Base-by-base conservation (phyloP, 2,113 vertebrate species). In the Leucopsar rothschildi region DNA sequence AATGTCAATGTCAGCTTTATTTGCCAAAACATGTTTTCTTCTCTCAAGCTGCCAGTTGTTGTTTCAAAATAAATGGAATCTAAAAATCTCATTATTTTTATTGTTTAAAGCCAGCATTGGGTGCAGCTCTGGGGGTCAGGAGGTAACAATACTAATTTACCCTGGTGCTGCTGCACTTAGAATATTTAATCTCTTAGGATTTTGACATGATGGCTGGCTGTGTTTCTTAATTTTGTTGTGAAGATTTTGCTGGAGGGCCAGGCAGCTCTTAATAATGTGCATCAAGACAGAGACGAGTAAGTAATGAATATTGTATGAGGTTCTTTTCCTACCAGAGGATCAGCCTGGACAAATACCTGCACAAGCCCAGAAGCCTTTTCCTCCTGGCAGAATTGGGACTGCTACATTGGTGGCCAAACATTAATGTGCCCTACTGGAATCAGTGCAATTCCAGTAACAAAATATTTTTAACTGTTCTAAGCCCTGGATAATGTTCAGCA, bases 61-160 rank as follows among this genome's bases (percentile, higher is more conserved):
- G 93, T 97, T 96, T 90, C 76, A 79, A 90, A 97, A 96, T 92
- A 97, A 97, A 95, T 94, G 83, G 81, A 90, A 86, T 86, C 94
- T 91, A 95, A 97, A 95, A 97, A 96, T 96, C 96, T 97, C 97
- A 97, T 97, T 96, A 97, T 93, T 96, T 95, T 94, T 94, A 96
- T 97, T 97, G 96, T 97, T 97, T 97, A 92, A 96, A 97, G 94
- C 56, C 86, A 94, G 86, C 69, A 25, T 1, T 78, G 79, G 86
- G 82, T 91, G 63, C 93, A 88, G 78, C 92, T 84, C 82, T 28
- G 27, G 66, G 71, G 97, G 97, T 96, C 93, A 92, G 86, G 71
- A 96, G 96, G 96, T 87, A 97, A 94, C 89, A 82, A 94, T 93
- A 85, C 76, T 96, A 95, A 96, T 97, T 93, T 93, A 84, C 94